Evolutionary conservation across 2,888 invertebrate species (phyloP), one percentile per base, ranked within the genome.

Genomic region (Drosophila anomelani): DNA sequence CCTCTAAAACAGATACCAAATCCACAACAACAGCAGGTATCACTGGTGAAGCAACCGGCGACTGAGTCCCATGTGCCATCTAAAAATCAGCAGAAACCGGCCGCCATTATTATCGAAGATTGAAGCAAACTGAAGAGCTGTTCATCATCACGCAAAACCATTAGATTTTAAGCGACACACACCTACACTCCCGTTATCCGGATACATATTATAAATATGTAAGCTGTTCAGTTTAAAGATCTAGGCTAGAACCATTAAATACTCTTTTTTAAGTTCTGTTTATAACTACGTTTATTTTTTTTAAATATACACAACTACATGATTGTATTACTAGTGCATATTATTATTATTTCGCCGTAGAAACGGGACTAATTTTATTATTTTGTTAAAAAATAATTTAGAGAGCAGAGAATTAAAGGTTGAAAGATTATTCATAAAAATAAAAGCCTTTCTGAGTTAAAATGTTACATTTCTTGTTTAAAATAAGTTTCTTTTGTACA

Each of bases 91-190:
- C 39, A 26, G 43, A 44, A 56, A 10, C 49, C 61, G 49, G 32
- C 80, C 26, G 75, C 90, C 46, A 89, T 89, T 56, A 58, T 90
- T 43, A 89, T 89, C 62, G 89, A 89, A 43, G 90, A 89, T 75
- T 87, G 15, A 55, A 15, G 15, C 3, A 10, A 53, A 3, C 9
- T 20, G 9, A 13, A 20, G 51, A 34, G 17, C 38, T 34, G 29
- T 23, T 15, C 15, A 41, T 17, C 17, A 51, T 20, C 51, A 34
- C 51, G 8, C 20, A 0, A 13, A 17, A 20, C 17, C 5, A 4
- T 15, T 51, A 43, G 17, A 38, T 32, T 44, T 53, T 32, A 38
- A 20, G 62, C 20, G 12, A 20, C 15, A 2, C 47, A 53, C 53
- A 15, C 10, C 17, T 32, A 15, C 63, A 58, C 60, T 46, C 54